phyloP scores from a whole-genome alignment of 2,113 vertebrate species.

The Empidonax alnorum region DNA sequence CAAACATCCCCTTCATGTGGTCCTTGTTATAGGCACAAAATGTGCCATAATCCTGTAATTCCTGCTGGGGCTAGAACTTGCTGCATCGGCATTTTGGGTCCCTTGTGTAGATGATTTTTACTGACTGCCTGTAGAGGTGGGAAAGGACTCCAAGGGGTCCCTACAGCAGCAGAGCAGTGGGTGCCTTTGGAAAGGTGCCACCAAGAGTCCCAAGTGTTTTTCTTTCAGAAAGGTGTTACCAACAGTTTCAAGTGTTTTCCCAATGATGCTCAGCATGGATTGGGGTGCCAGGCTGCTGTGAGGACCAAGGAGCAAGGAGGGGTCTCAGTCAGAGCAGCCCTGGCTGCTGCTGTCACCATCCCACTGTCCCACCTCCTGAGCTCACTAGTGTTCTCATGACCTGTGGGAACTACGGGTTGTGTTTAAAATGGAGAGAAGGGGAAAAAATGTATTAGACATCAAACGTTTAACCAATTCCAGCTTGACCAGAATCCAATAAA shows the following conservation, averaged over 20 bases:
- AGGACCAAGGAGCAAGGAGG: background rate
- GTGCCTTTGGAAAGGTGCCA: background rate
- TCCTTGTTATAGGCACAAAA: background rate
- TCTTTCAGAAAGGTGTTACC: background rate
- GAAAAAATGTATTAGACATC: background rate
- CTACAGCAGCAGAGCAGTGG: rapidly evolving
- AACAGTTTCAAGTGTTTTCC: background rate
- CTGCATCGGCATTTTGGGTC: slow-evolving; percentile 28
- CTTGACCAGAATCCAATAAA: slow-evolving; percentile 65
- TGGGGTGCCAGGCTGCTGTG: background rate
- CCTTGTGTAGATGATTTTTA: background rate
- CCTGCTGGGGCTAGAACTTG: background rate
- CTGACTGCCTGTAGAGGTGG: background rate
- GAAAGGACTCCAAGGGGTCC: background rate
- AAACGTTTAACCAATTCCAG: background rate
- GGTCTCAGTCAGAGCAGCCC: background rate
- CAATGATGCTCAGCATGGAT: rapidly evolving
- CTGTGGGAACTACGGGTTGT: background rate
- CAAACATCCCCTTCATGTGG: slow-evolving; percentile 3
- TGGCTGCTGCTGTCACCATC: rapidly evolving
- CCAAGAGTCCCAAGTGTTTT: background rate
- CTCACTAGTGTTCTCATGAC: background rate
- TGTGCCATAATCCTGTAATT: background rate
- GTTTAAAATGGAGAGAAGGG: background rate
- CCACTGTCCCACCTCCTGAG: background rate